Percentiles rank a stretch among this genome's conserved stretches.
phyloP scores from a whole-genome alignment of 2,797 vertebrate genomes.

The Rhyacichthys aspro region DNA sequence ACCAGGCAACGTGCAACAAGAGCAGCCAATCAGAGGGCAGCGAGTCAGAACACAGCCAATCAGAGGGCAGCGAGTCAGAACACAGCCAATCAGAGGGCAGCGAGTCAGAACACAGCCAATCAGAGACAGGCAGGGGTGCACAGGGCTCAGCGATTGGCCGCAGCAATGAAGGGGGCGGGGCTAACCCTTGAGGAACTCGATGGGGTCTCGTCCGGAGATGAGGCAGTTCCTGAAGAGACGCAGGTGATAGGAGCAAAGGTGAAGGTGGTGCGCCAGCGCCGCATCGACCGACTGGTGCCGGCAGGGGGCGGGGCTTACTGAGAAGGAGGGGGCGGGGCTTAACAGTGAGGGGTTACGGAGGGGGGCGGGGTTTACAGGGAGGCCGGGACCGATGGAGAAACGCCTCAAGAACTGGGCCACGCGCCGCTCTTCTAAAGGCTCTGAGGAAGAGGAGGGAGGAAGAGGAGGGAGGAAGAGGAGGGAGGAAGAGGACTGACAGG shows the following conservation, averaged over 20 bases:
- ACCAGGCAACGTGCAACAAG: background rate
- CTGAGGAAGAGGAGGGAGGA: conserved; percentile 86
- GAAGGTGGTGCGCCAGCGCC: conserved; percentile 94
- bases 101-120: background rate
- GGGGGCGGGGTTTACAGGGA: conserved; percentile 20
- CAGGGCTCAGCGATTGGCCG: conserved; percentile 48
- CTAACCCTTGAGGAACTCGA: conserved; percentile 98
- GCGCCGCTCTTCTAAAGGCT: conserved; percentile 91
- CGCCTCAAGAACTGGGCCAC: conserved; percentile 93
- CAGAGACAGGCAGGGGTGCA: conserved; percentile 9
- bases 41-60: background rate
- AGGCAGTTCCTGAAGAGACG: conserved; percentile 99
- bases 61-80: background rate
- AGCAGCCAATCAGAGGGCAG: background rate
- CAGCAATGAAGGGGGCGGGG: conserved; percentile 58
- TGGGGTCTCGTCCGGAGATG: conserved; percentile 94
- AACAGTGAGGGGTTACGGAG: no score
- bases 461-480: conserved; percentile 24
- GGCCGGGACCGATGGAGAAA: conserved; percentile 90
- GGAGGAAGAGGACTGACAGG: conserved; percentile 65
- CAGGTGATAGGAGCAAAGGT: conserved; percentile 98
- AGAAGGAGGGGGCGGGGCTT: conserved; percentile 73
- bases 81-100: background rate
- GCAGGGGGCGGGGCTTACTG: conserved; percentile 88
- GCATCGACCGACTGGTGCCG: conserved; percentile 89